Percentiles rank a stretch among this genome's conserved stretches.
Evolutionary conservation across 1,140 invertebrate genomes (phyloP).

Genomic region (Ctenoplectra terminalis): DNA sequence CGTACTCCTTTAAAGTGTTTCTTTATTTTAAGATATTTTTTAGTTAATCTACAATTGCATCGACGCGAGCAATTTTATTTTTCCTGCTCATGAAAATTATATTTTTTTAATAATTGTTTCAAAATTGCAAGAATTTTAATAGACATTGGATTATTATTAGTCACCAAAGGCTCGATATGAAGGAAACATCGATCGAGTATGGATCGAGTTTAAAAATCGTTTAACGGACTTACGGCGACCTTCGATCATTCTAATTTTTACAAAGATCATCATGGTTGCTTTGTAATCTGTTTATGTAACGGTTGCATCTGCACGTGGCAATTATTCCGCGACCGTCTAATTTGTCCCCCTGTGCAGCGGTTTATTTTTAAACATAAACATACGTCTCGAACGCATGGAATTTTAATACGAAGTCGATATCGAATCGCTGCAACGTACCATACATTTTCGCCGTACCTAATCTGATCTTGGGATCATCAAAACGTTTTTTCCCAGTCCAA

Average conservation of each 20-base stretch:
- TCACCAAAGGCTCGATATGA: too few species aligned
- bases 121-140: too few species aligned
- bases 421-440: neutral
- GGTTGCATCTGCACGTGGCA: neutral
- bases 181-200: too few species aligned
- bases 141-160: too few species aligned
- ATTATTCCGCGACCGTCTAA: constrained; percentile 30
- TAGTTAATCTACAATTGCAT: too few species aligned
- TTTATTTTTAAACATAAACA: constrained; percentile 11
- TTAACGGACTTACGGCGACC: neutral
- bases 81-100: too few species aligned
- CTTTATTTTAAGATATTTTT: too few species aligned
- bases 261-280: neutral
- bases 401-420: neutral
- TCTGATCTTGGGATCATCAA: neutral
- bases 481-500: neutral
- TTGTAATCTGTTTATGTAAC: constrained; percentile 54
- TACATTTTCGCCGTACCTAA: neutral
- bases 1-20: too few species aligned
- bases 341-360: constrained; percentile 43
- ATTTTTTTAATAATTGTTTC: too few species aligned
- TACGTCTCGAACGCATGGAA: neutral
- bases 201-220: neutral
- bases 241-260: constrained; percentile 22
- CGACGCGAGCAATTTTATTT: too few species aligned